Percentiles rank a stretch among this genome's conserved stretches.
These are phyloP conservation scores for Harpalus rufipes DNA, from an alignment of 2,888 invertebrate genomes.

Conservation along the genomic window DNA sequence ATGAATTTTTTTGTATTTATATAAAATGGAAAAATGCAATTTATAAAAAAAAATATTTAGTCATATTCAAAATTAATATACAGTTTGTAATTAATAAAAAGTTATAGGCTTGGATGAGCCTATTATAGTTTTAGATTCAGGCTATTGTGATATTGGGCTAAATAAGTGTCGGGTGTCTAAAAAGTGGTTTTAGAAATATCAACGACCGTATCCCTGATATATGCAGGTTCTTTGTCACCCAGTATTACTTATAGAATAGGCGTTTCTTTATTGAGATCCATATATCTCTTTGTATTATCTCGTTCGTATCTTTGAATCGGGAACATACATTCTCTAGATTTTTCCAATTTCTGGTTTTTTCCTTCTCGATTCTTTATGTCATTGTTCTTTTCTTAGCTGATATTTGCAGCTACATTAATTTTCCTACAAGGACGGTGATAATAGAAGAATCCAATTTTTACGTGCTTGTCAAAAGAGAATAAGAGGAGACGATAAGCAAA, in stretches of 20 bases:
- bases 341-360: conserved; percentile 54
- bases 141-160: neutral
- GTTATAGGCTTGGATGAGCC: no score
- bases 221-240: conserved; percentile 61
- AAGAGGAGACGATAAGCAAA: conserved; percentile 37
- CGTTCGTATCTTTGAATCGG: conserved; percentile 52
- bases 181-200: conserved; percentile 43
- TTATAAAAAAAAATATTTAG: no score
- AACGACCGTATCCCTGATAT: conserved; percentile 58
- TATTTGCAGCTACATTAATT: conserved; percentile 57
- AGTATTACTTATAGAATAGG: conserved; percentile 63
- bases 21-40: no score
- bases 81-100: no score
- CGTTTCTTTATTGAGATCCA: conserved; percentile 62
- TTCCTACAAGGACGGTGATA: conserved; percentile 32
- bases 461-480: conserved; percentile 54
- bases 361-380: conserved; percentile 51
- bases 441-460: conserved; percentile 49
- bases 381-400: conserved; percentile 37
- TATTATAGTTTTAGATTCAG: neutral
- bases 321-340: conserved; percentile 58
- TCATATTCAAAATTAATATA: no score
- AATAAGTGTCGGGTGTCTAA: neutral
- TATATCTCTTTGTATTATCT: conserved; percentile 64
- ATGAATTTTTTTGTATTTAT: no score